Evolutionary conservation across 2,797 vertebrate genomes (phyloP), one percentile per base, ranked within the genome.

Genomic region (Poecilia velifera): DNA sequence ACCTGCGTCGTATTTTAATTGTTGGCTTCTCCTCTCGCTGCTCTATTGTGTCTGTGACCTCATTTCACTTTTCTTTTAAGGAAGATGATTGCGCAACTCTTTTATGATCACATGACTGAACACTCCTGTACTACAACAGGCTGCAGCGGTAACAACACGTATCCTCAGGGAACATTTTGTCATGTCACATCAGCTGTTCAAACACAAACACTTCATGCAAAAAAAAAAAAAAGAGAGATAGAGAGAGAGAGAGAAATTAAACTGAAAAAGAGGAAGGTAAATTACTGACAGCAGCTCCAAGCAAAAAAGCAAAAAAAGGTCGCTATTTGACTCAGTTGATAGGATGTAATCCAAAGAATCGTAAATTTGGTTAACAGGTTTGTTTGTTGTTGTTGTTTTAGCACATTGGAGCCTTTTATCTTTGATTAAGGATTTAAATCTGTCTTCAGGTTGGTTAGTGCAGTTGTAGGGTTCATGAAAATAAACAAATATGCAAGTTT

Each of bases 61-160:
- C 47, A 39, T 62, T 41, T 53, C 45, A 31, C 34, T 66, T 83
- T 76, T 74, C 59, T 79, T 81, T 68, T 13, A 36, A 83, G 72
- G 76, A 77, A 87, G 66, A 83, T 80, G 79, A 87, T 88, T 79
- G 83, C 73, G 76, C 76, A 82, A 43, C 82, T 82, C 76, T 86
- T 83, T 85, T 68, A 87, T 79, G 77, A 83, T 86, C 90, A 86
- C 80, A 84, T 80, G 82, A 80, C 82, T 85, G 41, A 74, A 82
- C 78, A 78, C 77, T 84, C 64, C 64, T 80, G 64, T 22, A 4
- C 64, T 68, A 9, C 36, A 12, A 80, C n/a, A 81, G 59, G 28
- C 82, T 76, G 6, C 72, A 59, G 75, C 83, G 74, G 77, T 59
- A 86, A 74, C 73, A 78, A 86, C 81, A 80, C 28, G 36, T 73